Evolutionary conservation across 1,140 invertebrate genomes (phyloP).

Genomic region (Heliothis virescens): DNA sequence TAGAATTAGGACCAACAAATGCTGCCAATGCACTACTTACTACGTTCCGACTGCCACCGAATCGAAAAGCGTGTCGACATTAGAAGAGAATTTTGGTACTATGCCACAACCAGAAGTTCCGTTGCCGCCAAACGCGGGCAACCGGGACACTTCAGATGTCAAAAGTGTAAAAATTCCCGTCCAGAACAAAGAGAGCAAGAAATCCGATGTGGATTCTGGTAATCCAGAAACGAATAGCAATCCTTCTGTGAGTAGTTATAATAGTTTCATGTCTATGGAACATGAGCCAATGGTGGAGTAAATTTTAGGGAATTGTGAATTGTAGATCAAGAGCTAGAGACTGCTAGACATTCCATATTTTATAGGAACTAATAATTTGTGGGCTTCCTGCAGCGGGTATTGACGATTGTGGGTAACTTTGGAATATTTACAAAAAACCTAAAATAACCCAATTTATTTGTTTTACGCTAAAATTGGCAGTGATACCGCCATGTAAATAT

Average conservation of each 20-base stretch:
- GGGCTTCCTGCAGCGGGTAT: too few relatives aligned
- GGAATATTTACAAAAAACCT: too few relatives aligned
- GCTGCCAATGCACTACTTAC: constrained; percentile 4
- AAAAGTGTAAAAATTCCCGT: too few relatives aligned
- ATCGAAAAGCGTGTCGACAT: background rate
- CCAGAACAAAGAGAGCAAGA: too few relatives aligned
- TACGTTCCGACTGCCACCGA: background rate
- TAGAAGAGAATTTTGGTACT: background rate
- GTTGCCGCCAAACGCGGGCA: background rate
- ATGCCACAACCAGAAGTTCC: background rate
- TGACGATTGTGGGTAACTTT: too few relatives aligned
- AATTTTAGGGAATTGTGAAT: constrained; percentile 4
- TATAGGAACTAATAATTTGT: too few relatives aligned
- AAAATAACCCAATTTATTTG: too few relatives aligned
- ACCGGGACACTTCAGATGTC: background rate
- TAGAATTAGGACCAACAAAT: background rate
- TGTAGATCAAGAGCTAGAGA: too few relatives aligned
- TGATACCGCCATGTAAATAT: too few relatives aligned
- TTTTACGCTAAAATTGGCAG: too few relatives aligned
- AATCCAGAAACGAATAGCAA: background rate
- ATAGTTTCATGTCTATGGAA: constrained; percentile 58
- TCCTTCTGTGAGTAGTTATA: constrained; percentile 55
- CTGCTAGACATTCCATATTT: too few relatives aligned
- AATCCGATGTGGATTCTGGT: constrained; percentile 1
- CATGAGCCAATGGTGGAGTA: constrained; percentile 63